Percentiles rank a stretch among this genome's conserved stretches.
phyloP scores from a whole-genome alignment of 1,140 invertebrate genomes.

The Conus betulinus region DNA sequence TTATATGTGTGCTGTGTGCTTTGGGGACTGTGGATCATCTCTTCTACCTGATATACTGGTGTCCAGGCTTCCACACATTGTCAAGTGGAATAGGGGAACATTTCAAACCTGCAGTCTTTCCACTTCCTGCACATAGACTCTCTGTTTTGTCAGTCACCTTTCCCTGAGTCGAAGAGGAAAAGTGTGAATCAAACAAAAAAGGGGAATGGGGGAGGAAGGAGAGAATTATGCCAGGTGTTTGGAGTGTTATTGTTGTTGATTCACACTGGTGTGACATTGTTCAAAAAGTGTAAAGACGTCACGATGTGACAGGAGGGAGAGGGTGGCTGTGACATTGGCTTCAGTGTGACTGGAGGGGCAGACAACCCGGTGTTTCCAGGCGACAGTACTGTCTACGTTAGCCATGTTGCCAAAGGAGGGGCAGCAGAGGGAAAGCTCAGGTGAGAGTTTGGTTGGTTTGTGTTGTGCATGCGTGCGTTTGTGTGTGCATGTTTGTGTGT shows the following conservation, averaged over 20 bases:
- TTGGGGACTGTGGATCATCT: too few relatives aligned
- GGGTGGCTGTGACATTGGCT: slow-evolving; percentile 86
- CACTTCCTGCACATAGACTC: too few relatives aligned
- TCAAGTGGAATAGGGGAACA: too few relatives aligned
- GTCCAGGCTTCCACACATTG: too few relatives aligned
- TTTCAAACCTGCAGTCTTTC: too few relatives aligned
- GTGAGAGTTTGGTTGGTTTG: slow-evolving; percentile 72
- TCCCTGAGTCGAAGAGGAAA: too few relatives aligned
- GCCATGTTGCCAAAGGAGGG: slow-evolving; percentile 86
- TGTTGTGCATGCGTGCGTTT: not conserved
- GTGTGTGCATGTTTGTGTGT: not conserved
- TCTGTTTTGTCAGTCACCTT: too few relatives aligned
- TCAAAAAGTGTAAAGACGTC: not conserved
- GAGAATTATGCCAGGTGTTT: too few relatives aligned
- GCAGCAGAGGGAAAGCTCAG: slow-evolving; percentile 90
- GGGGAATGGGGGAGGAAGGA: not conserved
- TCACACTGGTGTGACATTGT: not conserved
- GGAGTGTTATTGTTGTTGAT: too few relatives aligned
- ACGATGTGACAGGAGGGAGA: slow-evolving; percentile 77
- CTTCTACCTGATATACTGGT: too few relatives aligned
- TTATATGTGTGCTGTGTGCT: too few relatives aligned
- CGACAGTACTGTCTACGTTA: slow-evolving; percentile 89
- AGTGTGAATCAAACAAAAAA: not conserved
- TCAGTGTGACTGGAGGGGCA: slow-evolving; percentile 88
- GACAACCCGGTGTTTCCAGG: slow-evolving; percentile 88